Evolutionary conservation across 1,140 invertebrate genomes (phyloP).

Genomic region (Scylla paramamosain): DNA sequence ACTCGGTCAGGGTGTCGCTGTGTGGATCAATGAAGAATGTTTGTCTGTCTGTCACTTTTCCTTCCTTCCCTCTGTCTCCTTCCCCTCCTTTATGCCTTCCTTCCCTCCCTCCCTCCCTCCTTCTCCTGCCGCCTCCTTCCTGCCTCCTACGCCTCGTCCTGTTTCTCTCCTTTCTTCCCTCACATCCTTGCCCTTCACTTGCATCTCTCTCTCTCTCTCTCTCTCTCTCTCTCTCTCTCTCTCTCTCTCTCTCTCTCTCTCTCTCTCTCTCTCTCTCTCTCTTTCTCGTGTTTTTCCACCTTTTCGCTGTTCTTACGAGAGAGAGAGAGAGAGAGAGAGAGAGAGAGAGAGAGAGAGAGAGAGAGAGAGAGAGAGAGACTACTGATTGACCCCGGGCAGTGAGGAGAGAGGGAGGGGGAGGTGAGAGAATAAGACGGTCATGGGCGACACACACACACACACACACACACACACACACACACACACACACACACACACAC

Average conservation of each 20-base stretch:
- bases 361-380: not conserved
- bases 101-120: not conserved
- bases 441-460: too few species aligned
- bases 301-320: not conserved
- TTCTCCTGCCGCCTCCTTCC: not conserved
- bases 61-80: not conserved
- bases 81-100: not conserved
- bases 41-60: not conserved
- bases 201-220: not conserved
- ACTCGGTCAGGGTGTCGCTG: not conserved
- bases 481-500: too few species aligned
- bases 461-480: too few species aligned
- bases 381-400: too few species aligned
- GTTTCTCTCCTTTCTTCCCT: not conserved
- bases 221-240: slow-evolving; percentile 19
- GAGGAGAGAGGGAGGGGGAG: too few species aligned
- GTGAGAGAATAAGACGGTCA: too few species aligned
- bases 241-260: not conserved
- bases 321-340: slow-evolving; percentile 1
- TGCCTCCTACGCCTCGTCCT: not conserved
- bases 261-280: not conserved
- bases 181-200: not conserved
- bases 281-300: not conserved
- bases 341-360: slow-evolving; percentile 20
- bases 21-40: not conserved